Conservation (phyloP, 2,113 vertebrate species). For the Ochotona curzoniae region DNA sequence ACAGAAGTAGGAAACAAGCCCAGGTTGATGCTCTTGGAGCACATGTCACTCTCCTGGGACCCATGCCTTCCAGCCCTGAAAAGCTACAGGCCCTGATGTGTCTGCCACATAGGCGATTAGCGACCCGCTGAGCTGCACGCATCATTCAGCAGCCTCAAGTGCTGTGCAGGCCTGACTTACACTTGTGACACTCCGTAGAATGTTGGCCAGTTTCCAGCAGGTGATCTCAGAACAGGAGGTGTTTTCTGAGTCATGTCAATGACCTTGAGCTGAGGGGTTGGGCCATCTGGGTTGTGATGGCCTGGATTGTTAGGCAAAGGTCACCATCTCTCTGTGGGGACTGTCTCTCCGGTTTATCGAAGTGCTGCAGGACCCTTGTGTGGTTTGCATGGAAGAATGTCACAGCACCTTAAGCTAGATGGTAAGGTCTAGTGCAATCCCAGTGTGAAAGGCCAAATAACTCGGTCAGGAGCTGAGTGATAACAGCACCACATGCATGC, state of each 20-base stretch:
- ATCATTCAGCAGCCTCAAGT: background rate
- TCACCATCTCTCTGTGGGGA: background rate
- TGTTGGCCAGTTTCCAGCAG: background rate
- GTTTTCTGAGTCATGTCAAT: background rate
- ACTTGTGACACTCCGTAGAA: background rate
- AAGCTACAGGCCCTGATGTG: background rate
- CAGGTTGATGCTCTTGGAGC: background rate
- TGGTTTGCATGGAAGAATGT: background rate
- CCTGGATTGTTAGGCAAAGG: background rate
- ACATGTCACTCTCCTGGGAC: background rate
- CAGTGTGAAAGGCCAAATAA: background rate
- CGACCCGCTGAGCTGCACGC: background rate
- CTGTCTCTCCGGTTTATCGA: background rate
- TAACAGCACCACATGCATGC: too few species aligned
- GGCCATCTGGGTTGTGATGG: background rate
- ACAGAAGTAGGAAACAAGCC: background rate
- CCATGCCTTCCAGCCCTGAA: background rate
- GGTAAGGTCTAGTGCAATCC: background rate
- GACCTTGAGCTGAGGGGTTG: background rate
- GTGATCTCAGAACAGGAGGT: background rate
- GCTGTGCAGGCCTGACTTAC: too few species aligned
- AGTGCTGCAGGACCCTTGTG: background rate
- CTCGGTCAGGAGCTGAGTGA: background rate
- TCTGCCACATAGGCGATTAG: background rate
- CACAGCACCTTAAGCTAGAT: background rate